These are phyloP conservation scores for Portevinia maculata DNA, from an alignment of 2,888 invertebrate genomes.

Conservation along the genomic window DNA sequence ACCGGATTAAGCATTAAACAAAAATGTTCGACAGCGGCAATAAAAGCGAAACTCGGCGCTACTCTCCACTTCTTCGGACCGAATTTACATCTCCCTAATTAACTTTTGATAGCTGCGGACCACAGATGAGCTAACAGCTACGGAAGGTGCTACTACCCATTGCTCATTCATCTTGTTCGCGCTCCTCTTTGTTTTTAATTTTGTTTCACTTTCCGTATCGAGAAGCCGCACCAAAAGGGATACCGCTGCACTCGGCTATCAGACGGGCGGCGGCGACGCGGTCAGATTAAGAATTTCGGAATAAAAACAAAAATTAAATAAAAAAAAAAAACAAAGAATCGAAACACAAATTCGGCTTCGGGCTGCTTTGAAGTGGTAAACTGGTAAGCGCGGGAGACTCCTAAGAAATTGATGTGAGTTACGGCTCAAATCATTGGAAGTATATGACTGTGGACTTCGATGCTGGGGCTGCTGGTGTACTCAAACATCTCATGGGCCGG, in stretches of 20 bases:
- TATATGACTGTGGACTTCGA: conserved; percentile 32
- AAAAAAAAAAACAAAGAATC: conserved; percentile 9
- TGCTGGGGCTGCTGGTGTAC: background rate
- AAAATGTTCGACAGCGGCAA: conserved; percentile 48
- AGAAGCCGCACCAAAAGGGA: conserved; percentile 55
- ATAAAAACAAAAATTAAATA: conserved; percentile 53
- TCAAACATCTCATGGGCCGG: conserved; percentile 21
- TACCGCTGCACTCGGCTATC: conserved; percentile 41
- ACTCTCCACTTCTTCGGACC: conserved; percentile 1
- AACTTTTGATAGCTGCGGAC: conserved; percentile 72
- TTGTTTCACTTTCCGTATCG: conserved; percentile 72
- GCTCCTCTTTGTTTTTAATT: conserved; percentile 73
- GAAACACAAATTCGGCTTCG: conserved; percentile 52
- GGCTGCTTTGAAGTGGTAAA: conserved; percentile 67
- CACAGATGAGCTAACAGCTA: conserved; percentile 67
- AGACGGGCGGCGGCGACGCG: background rate
- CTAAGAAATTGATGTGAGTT: conserved; percentile 51
- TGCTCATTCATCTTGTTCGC: conserved; percentile 70
- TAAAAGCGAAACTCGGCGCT: conserved; percentile 19
- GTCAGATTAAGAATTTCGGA: conserved; percentile 36
- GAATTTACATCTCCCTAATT: conserved; percentile 71
- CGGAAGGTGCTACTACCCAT: conserved; percentile 69
- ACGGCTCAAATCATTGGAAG: conserved; percentile 35
- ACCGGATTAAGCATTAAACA: conserved; percentile 53
- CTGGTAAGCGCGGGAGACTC: conserved; percentile 61